Percentiles rank a stretch among this genome's conserved stretches.
These are phyloP conservation scores for Astropecten irregularis DNA, from an alignment of 53 echinoderm and acorn worm species.

Conservation along the genomic window DNA sequence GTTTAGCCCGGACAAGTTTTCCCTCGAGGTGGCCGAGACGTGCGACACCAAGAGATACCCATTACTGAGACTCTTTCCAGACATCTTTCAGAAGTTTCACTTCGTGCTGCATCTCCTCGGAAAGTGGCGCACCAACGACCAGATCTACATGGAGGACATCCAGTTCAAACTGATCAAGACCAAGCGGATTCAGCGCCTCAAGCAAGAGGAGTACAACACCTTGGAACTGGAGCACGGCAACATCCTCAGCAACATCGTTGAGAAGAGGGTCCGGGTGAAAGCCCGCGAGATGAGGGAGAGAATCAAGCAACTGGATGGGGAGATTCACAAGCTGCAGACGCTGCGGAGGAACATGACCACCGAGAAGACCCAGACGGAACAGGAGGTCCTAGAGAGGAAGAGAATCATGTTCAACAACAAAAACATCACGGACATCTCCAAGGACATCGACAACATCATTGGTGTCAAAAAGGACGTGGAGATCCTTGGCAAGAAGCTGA, in stretches of 20 bases:
- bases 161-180: slow-evolving; percentile 87
- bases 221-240: slow-evolving; percentile 83
- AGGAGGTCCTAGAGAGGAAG: slow-evolving; percentile 81
- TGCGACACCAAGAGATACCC: slow-evolving; percentile 86
- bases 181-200: slow-evolving; percentile 81
- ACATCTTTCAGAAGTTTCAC: slow-evolving; percentile 95
- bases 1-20: slow-evolving; percentile 90
- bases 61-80: slow-evolving; percentile 81
- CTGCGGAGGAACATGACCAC: slow-evolving; percentile 60
- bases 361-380: slow-evolving; percentile 74
- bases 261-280: slow-evolving; percentile 84
- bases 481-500: slow-evolving; percentile 83
- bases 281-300: slow-evolving; percentile 79
- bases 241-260: slow-evolving; percentile 80
- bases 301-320: slow-evolving; percentile 73
- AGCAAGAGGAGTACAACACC: slow-evolving; percentile 90
- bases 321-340: slow-evolving; percentile 61
- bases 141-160: slow-evolving; percentile 91
- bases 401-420: slow-evolving; percentile 66
- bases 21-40: slow-evolving; percentile 89
- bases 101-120: slow-evolving; percentile 77
- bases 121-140: slow-evolving; percentile 92
- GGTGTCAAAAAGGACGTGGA: slow-evolving; percentile 85
- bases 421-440: slow-evolving; percentile 75
- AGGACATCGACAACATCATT: slow-evolving; percentile 77